Evolutionary conservation across 2,113 vertebrate species (phyloP), one percentile per base, ranked within the genome.

Genomic region (Colossoma macropomum): DNA sequence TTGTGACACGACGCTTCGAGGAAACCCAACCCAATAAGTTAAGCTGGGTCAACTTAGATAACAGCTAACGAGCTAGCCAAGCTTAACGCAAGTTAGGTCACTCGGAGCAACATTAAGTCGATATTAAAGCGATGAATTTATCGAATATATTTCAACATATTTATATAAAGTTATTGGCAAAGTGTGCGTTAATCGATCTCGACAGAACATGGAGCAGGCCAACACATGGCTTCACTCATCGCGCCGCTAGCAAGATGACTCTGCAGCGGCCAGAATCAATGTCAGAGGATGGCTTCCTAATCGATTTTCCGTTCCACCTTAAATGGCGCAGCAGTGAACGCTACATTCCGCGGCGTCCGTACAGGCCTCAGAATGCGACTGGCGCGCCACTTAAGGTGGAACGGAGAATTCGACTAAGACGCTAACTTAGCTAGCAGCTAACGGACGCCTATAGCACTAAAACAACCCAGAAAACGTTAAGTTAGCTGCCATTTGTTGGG

Each of bases 161-260:
- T 50, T 50, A 50, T 9, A 50, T 15, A n/a, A n/a, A n/a, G n/a
- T n/a, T n/a, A n/a, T n/a, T n/a, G n/a, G n/a, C n/a, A n/a, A n/a
- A 45, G 41, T 45, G 23, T 12, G 25, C 7, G 63, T 17, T 9
- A 32, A 5, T 12, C 66, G 21, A 38, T 8, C 30, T 23, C 32
- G 1, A 21, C 66, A 23, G 30, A 69, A 38, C 32, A 45, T 34
- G 68, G 38, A 71, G 19, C 41, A 45, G 21, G 41, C 38, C 34
- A 71, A 45, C 68, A 71, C 34, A 71, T 34, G 32, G 32, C 66
- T 69, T 41, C 23, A 69, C 78, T 80, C 56, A 59, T 30, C 66
- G 10, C n/a, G n/a, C n/a, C 25, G 66, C 23, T 71, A 80, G 50
- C 78, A 56, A 1, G 50, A 21, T 56, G 79, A 45, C 68, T 38